Base-by-base conservation (phyloP, 2,888 invertebrate species). In the Brachycybe producta region DNA sequence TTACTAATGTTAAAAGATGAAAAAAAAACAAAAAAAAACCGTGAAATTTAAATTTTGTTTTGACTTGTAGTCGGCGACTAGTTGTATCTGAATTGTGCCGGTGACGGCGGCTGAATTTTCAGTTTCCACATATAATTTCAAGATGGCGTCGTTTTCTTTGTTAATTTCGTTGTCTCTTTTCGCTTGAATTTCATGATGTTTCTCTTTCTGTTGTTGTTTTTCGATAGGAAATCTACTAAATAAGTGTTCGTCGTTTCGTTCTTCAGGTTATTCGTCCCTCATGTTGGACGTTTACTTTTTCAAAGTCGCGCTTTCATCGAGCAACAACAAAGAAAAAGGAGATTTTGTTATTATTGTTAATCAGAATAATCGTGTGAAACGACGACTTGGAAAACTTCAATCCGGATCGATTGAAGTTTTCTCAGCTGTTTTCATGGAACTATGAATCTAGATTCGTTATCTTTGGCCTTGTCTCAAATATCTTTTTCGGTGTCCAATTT, bases 361-460 rank as follows among this genome's bases (percentile, higher is more conserved):
- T n/a, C n/a, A n/a, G n/a, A n/a, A n/a, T n/a, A n/a, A n/a, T n/a
- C n/a, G n/a, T n/a, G n/a, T n/a, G n/a, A n/a, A n/a, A n/a, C n/a
- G n/a, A n/a, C n/a, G n/a, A n/a, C 40, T 32, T 46, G 59, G 83
- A 83, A 83, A 83, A 84, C 84, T 85, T 85, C 84, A 84, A 84
- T 78, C 77, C 73, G 75, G 77, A n/a, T n/a, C n/a, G n/a, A 82
- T 86, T 86, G 86, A 86, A 86, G 86, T 85, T 86, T 86, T 86
- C 85, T 82, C 78, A 77, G 80, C 79, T 77, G 82, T 76, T 75
- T 81, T 79, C 77, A 80, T 80, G 86, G 85, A 88, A 88, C 84
- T 88, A 90, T 90, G 90, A 88, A 87, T 85, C 88, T 91, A 81
- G 92, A 92, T 82, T 84, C 91, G 80, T 81, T 90, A 80, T 87